Evolutionary conservation across 2,113 vertebrate species (phyloP).

Genomic region (Lates calcarifer): DNA sequence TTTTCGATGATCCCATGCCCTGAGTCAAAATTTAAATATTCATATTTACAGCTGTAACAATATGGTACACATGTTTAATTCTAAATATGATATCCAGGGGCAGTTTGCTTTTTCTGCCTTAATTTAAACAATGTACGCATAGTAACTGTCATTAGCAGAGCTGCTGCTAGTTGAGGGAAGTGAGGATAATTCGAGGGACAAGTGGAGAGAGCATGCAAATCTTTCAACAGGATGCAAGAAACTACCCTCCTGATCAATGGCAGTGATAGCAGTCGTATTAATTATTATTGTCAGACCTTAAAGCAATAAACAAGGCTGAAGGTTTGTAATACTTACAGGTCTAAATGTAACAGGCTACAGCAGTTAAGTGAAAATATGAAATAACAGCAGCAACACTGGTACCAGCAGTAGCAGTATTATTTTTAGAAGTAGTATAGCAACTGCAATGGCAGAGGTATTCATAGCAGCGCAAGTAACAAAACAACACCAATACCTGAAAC

Average conservation of each 20-base stretch:
- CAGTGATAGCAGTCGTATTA: neutral
- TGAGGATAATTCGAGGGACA: neutral
- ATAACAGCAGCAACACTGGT: neutral
- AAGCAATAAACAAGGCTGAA: neutral
- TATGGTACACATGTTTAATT: neutral
- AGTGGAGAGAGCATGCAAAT: neutral
- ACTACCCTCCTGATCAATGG: neutral
- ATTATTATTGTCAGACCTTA: neutral
- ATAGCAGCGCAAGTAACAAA: neutral
- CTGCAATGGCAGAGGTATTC: neutral
- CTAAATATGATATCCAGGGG: neutral
- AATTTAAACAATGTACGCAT: neutral
- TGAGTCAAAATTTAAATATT: neutral
- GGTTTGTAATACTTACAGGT: conserved; percentile 10
- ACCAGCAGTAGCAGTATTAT: neutral
- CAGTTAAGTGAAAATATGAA: neutral
- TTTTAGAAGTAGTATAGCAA: neutral
- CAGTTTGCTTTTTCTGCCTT: neutral
- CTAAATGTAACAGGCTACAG: neutral
- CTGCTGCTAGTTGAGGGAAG: neutral
- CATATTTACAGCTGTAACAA: neutral
- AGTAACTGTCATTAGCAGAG: neutral
- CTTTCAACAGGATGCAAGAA: neutral
- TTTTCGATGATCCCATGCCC: too few species aligned
- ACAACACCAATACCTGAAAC: conserved; percentile 5